A percentile compares a stretch with the other conserved stretches of the same genome.
These are phyloP conservation scores for Martes martes DNA, from an alignment of 2,113 vertebrate genomes.

Conservation along the genomic window DNA sequence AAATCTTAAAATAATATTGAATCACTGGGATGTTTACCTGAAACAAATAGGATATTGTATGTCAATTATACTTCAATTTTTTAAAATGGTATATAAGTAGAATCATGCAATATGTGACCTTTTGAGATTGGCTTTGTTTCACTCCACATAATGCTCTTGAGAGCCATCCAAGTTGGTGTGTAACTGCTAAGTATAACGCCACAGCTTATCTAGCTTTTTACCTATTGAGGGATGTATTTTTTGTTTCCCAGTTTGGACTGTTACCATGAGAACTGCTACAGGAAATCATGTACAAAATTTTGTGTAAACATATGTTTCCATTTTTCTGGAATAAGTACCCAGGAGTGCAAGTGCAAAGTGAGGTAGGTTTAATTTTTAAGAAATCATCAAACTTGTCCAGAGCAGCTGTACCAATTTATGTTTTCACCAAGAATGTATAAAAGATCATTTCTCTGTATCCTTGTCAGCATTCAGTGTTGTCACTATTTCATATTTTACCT, in stretches of 20 bases:
- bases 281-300: neutral
- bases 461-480: neutral
- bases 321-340: neutral
- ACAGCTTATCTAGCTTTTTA: neutral
- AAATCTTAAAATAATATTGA: neutral
- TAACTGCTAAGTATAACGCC: neutral
- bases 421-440: neutral
- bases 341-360: neutral
- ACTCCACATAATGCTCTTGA: neutral
- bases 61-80: neutral
- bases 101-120: neutral
- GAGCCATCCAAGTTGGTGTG: neutral
- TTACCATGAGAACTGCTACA: neutral
- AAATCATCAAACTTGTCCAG: neutral
- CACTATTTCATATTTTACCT: neutral
- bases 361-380: neutral
- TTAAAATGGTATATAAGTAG: neutral
- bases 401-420: neutral
- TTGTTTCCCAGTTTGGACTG: neutral
- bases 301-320: neutral
- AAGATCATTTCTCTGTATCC: neutral
- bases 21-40: neutral
- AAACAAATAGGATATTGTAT: neutral
- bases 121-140: neutral
- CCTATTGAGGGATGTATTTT: neutral